phyloP scores from a whole-genome alignment of 2,797 vertebrate genomes.

The Trachurus trachurus region DNA sequence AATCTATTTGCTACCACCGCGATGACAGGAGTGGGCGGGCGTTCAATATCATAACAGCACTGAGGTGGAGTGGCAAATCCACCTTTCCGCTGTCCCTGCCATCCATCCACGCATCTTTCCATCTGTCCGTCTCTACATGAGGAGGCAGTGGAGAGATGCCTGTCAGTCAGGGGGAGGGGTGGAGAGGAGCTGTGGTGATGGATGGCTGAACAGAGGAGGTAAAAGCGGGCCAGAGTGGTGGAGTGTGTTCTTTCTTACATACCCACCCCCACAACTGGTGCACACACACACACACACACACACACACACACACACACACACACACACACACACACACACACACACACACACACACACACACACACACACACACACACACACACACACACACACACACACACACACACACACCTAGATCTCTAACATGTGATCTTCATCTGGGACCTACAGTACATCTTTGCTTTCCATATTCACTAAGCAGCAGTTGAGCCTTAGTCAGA shows the following conservation, averaged over 20 bases:
- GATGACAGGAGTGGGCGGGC: constrained; percentile 64
- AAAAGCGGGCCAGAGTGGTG: background rate
- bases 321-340: background rate
- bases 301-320: background rate
- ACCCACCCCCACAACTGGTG: too few relatives aligned
- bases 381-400: background rate
- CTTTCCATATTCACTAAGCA: background rate
- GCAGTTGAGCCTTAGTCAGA: too few relatives aligned
- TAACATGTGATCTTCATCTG: background rate
- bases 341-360: background rate
- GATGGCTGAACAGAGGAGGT: constrained; percentile 12
- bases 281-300: background rate
- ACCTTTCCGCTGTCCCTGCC: constrained; percentile 43
- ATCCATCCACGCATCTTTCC: constrained; percentile 47
- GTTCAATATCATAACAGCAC: constrained; percentile 64
- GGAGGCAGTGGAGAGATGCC: constrained; percentile 14
- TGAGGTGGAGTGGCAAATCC: constrained; percentile 62
- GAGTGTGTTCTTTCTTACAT: background rate
- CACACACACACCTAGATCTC: background rate
- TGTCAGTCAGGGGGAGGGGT: constrained; percentile 28
- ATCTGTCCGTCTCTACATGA: constrained; percentile 38
- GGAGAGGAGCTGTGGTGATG: constrained; percentile 17
- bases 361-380: background rate
- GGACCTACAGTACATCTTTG: background rate
- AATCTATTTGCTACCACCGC: constrained; percentile 64